Conservation (phyloP, 2,113 vertebrate species). For the Onychorhynchus coronatus region DNA sequence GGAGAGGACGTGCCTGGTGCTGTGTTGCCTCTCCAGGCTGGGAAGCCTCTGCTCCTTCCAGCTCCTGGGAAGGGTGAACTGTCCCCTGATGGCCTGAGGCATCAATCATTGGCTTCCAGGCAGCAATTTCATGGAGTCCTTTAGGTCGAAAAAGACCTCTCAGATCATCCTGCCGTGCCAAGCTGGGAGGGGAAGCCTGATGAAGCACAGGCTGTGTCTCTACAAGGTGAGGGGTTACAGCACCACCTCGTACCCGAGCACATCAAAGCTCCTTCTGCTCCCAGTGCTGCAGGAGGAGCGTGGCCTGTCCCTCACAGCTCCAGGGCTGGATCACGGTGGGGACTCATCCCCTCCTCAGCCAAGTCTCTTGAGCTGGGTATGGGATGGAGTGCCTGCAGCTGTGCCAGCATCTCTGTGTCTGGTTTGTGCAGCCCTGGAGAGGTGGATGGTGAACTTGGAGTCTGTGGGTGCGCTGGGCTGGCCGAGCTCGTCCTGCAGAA, state of each 20-base stretch:
- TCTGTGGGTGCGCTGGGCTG: background rate
- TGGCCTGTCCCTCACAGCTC: background rate
- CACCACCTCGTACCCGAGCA: fast-evolving
- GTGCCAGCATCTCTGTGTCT: fast-evolving
- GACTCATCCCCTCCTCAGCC: fast-evolving
- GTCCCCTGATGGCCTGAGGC: background rate
- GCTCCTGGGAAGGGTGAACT: background rate
- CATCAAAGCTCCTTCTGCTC: background rate
- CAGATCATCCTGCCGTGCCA: no score
- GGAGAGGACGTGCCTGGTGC: background rate
- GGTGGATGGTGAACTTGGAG: background rate
- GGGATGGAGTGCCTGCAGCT: background rate
- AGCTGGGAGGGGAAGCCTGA: background rate
- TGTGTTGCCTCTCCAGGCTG: fast-evolving
- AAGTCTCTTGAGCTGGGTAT: background rate
- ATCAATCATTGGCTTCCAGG: background rate
- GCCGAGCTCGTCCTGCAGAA: background rate
- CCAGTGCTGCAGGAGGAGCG: fast-evolving
- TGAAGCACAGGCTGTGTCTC: background rate
- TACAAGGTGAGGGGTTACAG: background rate
- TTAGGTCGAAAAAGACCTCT: background rate
- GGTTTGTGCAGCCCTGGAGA: background rate
- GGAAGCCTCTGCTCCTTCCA: background rate
- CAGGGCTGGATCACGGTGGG: fast-evolving
- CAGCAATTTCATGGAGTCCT: background rate